These are phyloP conservation scores for Bactericera cockerelli DNA, from an alignment of 1,140 invertebrate species.

Conservation along the genomic window DNA sequence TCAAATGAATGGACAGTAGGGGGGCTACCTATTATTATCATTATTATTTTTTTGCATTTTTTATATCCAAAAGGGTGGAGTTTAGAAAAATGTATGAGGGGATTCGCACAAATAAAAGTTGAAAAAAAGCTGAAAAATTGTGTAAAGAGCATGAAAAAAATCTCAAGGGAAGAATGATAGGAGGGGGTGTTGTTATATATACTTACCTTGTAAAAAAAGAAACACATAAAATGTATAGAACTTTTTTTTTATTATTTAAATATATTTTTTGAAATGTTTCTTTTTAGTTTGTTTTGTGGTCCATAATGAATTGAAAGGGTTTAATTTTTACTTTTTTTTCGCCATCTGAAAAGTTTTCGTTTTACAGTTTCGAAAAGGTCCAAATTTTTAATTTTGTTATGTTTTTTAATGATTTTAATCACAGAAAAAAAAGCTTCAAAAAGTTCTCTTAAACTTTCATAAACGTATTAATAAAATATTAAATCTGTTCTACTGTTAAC, in stretches of 20 bases:
- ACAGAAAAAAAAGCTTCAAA: not conserved
- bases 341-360: not conserved
- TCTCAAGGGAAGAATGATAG: no score
- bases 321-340: not conserved
- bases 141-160: not conserved
- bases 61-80: conserved; percentile 8
- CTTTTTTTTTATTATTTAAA: conserved; percentile 1
- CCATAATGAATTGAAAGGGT: conserved; percentile 8
- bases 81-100: not conserved
- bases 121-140: no score
- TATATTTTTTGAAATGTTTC: conserved; percentile 4
- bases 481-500: no score
- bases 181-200: not conserved
- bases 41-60: conserved; percentile 5
- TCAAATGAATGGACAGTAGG: not conserved
- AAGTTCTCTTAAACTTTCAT: no score
- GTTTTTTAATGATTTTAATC: not conserved
- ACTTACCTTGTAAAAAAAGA: no score
- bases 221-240: not conserved
- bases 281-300: conserved; percentile 6
- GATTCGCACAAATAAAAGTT: not conserved
- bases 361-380: not conserved
- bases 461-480: no score
- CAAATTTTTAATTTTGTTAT: conserved; percentile 4
- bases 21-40: not conserved